These are phyloP conservation scores for Pagrus major DNA, from an alignment of 2,113 vertebrate species.

Conservation along the genomic window DNA sequence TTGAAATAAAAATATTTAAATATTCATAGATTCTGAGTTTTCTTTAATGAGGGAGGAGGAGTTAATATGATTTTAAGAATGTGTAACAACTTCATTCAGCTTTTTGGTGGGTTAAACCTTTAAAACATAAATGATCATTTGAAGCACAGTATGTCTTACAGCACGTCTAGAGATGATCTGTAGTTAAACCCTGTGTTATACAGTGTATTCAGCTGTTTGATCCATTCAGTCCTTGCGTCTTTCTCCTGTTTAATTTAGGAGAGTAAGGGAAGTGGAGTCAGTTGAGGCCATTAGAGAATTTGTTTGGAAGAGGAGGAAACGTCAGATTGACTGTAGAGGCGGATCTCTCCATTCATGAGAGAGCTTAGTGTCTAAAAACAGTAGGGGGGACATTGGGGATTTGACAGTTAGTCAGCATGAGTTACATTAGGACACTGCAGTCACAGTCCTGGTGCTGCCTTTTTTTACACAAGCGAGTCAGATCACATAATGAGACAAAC, in stretches of 20 bases:
- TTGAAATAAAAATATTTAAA: not conserved
- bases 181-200: not conserved
- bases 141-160: not conserved
- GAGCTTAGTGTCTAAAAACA: constrained; percentile 57
- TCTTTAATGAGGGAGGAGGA: not conserved
- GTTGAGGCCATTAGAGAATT: constrained; percentile 15
- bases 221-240: not conserved
- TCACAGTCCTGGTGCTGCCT: constrained; percentile 9
- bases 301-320: not conserved
- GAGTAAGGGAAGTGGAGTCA: not conserved
- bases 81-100: not conserved
- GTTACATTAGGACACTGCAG: constrained; percentile 36
- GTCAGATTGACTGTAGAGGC: constrained; percentile 10
- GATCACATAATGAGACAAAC: constrained; percentile 6
- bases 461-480: constrained; percentile 6
- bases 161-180: not conserved
- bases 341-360: constrained; percentile 43
- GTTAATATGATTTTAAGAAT: not conserved
- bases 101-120: not conserved
- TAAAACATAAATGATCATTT: not conserved
- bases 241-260: constrained; percentile 4
- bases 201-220: rapidly evolving
- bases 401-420: constrained; percentile 6
- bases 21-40: no score
- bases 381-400: constrained; percentile 28